Evolutionary conservation across 2,888 invertebrate genomes (phyloP), one percentile per base, ranked within the genome.

Genomic region (Harmothoe impar): DNA sequence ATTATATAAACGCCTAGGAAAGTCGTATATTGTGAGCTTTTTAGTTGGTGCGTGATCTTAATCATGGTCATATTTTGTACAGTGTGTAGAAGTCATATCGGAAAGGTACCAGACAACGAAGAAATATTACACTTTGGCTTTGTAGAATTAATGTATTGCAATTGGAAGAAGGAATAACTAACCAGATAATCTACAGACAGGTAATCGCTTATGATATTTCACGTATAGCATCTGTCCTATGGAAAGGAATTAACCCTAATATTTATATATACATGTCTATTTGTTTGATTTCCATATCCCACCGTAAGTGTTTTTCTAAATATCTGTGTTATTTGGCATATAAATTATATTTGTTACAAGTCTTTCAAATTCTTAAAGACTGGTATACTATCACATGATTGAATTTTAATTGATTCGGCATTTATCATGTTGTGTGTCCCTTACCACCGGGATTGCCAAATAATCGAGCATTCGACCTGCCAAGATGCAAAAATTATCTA

Each of bases 51-150:
- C 81, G 81, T 81, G 43, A 17, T 20, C 43, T 81, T 81, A 81
- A 81, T 43, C 43, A 81, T 81, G 81, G 25, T 77, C 77, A 29
- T 77, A 29, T n/a, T 68, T 31, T 81, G 81, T 81, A 81, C 81
- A 81, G 81, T 81, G 43, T 81, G 25, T 81, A 81, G 43, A 81
- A 43, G 81, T 81, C 17, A 81, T 15, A 33, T 20, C n/a, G n/a
- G 35, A n/a, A 35, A 81, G 43, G 3, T 43, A 43, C 43, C 33
- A 23, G n/a, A 12, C 33, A 17, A 20, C 5, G 25, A 35, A 77
- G 5, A 25, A 81, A 81, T 33, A 81, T 33, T 43, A 29, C 81
- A 81, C 33, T 15, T 81, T 81, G 23, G 81, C 81, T 81, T 81
- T 81, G 81, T 81, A 81, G 33, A 81, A 81, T 81, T 20, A 20